phyloP scores from a whole-genome alignment of 2,888 invertebrate species.

The Nemurella pictetii region DNA sequence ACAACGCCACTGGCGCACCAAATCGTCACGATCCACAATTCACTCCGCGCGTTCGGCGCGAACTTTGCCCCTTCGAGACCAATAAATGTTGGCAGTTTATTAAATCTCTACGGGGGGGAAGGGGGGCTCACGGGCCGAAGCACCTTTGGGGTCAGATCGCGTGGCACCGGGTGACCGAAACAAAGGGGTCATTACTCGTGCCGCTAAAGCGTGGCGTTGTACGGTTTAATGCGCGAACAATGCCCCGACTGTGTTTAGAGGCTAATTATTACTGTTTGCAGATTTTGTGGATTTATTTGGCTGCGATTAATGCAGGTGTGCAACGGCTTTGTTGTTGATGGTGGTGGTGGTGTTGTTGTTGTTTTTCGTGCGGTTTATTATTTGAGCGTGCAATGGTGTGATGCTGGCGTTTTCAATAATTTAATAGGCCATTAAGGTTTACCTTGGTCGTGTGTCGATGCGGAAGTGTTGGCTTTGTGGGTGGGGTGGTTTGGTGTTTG shows the following conservation, averaged over 20 bases:
- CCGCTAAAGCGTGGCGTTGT: background rate
- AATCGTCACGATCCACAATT: background rate
- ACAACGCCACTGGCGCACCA: background rate
- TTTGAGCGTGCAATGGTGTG: no score
- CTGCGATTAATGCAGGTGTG: background rate
- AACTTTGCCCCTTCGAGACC: background rate
- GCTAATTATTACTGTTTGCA: background rate
- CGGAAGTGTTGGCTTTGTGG: background rate
- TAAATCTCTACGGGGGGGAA: constrained; percentile 11
- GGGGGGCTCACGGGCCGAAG: background rate
- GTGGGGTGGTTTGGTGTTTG: background rate
- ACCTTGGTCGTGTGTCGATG: background rate
- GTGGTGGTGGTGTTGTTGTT: background rate
- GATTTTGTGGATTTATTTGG: background rate
- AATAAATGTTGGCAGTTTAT: constrained; percentile 24
- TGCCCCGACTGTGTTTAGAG: background rate
- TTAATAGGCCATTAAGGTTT: background rate
- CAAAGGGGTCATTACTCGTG: background rate
- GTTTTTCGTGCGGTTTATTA: background rate
- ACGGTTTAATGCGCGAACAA: background rate
- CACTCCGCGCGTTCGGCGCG: background rate
- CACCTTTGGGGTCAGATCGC: background rate
- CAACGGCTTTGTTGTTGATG: background rate
- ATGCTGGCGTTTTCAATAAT: background rate
- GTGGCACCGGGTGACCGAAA: background rate